Percentiles rank a stretch among this genome's conserved stretches.
These are phyloP conservation scores for human (Homo sapiens) DNA, from an alignment of 2,113 vertebrate species.

Conservation along the genomic window GRCh38 chr1:184798501-184799000, in stretches of 20 bases:
- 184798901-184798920: background rate
- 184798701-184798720: background rate
- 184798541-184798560: background rate
- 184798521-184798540: background rate
- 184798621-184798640: background rate
- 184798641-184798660: background rate
- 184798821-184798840: background rate
- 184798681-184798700: background rate
- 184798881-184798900: background rate
- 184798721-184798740: background rate
- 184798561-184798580: background rate
- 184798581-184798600: background rate
- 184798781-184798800: background rate
- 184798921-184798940: background rate
- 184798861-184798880: background rate
- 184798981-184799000: background rate
- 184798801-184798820: background rate
- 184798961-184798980: background rate
- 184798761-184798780: background rate
- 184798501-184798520: background rate
- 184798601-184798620: background rate
- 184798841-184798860: background rate
- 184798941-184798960: background rate
- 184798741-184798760: background rate
- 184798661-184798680: background rate